Base-by-base conservation (phyloP, 2,113 vertebrate genomes). In the Clarias macrocephalus region DNA sequence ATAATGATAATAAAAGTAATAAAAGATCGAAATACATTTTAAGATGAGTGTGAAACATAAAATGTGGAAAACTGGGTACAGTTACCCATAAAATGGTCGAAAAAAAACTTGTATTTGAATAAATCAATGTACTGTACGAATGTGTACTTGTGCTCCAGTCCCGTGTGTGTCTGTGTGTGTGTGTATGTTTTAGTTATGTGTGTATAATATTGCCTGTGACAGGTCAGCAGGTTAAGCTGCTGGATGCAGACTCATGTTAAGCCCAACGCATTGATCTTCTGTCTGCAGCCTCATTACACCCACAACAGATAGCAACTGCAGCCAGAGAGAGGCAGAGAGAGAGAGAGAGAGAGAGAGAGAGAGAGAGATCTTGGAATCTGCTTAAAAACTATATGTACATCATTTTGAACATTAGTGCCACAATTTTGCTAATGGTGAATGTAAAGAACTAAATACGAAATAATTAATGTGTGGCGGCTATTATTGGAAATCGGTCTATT, bases 201-300 rank as follows among this genome's bases (percentile, higher is more conserved):
- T 82, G 88, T 86, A 87, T 88, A 88, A 89, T 89, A 89, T 88
- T 88, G 62, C 63, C 86, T 85, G 88, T 88, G 87, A 88, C 86
- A 83, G 85, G 89, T 88, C 33, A 63, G 80, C 82, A 84, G 48
- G 63, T 92, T 93, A 93, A 92, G 91, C 90, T 92, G 88, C 91
- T 91, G 87, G 85, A 89, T 91, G 91, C 90, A 90, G 93, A 91
- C 94, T 92, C 89, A 91, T 87, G 90, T 94, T 93, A 92, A 94
- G 93, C 93, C 92, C 90, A 89, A 91, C 90, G 86, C 91, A 95
- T 95, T 93, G 94, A 96, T 95, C 92, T 92, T 89, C 91, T 94
- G 94, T 95, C 94, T 89, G 68, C 90, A 76, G 93, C 90, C 85
- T 91, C 93, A 93, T 95, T 95, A 90, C 91, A 89, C 82, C 91